phyloP scores from a whole-genome alignment of 1,140 invertebrate genomes.

The Tetragnatha versicolor region DNA sequence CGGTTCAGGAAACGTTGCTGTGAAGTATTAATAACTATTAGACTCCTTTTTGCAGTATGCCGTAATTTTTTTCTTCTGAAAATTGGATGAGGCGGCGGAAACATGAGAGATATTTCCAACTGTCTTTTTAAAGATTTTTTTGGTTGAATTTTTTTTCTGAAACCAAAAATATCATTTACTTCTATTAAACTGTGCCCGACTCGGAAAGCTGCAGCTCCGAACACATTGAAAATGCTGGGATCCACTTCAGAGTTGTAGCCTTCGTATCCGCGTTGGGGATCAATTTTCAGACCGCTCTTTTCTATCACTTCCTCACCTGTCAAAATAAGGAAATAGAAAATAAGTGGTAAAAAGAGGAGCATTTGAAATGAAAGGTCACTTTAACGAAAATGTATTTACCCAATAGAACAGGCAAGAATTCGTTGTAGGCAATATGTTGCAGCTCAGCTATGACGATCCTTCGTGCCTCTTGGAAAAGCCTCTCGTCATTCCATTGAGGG shows the following conservation, averaged over 20 bases:
- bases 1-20: no score
- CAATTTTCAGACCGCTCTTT: conserved; percentile 35
- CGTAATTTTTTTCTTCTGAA: no score
- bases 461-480: conserved; percentile 69
- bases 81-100: no score
- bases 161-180: conserved; percentile 32
- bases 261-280: conserved; percentile 38
- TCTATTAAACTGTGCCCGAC: conserved; percentile 81
- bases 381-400: conserved; percentile 61
- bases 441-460: conserved; percentile 72
- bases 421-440: conserved; percentile 85
- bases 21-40: no score
- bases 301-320: conserved; percentile 20
- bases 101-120: no score
- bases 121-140: neutral
- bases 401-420: conserved; percentile 75
- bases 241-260: conserved; percentile 60
- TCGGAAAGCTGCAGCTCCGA: conserved; percentile 77
- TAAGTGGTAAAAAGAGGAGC: neutral
- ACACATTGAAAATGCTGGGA: conserved; percentile 72
- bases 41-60: no score
- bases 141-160: neutral
- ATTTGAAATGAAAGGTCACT: neutral
- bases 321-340: neutral
- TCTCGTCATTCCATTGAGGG: conserved; percentile 66